Conservation (phyloP, 2,113 vertebrate species). For the Taxidea taxus region DNA sequence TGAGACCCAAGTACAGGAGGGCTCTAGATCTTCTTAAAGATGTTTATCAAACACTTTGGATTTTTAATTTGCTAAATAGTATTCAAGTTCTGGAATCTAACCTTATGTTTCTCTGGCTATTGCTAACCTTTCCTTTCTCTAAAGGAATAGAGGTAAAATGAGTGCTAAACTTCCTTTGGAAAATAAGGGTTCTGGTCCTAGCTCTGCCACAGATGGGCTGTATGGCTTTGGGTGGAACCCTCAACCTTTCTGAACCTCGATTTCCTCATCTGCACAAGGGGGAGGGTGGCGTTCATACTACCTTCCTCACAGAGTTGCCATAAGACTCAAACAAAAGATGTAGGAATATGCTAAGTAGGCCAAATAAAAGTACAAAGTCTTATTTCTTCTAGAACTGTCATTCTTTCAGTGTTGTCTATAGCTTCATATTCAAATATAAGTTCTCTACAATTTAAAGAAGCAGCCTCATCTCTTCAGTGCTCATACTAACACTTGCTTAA, state of each 20-base stretch:
- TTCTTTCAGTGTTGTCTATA: neutral
- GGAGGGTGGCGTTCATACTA: too few species aligned
- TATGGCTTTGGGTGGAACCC: neutral
- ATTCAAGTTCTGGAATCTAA: neutral
- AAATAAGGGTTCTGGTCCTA: neutral
- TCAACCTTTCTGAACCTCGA: neutral
- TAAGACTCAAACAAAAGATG: neutral
- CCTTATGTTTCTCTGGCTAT: neutral
- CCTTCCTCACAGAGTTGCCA: neutral
- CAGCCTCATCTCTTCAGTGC: neutral
- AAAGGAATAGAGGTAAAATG: neutral
- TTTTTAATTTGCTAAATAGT: conserved; percentile 34
- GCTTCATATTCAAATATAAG: neutral
- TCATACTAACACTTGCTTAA: neutral
- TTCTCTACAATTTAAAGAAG: neutral
- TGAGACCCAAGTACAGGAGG: neutral
- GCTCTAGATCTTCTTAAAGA: neutral
- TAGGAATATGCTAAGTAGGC: neutral
- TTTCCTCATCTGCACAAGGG: neutral
- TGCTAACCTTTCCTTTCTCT: neutral
- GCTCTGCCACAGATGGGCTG: neutral
- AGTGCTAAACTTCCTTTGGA: neutral
- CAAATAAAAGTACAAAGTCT: neutral
- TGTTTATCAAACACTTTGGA: neutral
- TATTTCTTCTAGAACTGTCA: neutral